phyloP scores from a whole-genome alignment of 1,140 invertebrate species.

The Dendroctonus valens region DNA sequence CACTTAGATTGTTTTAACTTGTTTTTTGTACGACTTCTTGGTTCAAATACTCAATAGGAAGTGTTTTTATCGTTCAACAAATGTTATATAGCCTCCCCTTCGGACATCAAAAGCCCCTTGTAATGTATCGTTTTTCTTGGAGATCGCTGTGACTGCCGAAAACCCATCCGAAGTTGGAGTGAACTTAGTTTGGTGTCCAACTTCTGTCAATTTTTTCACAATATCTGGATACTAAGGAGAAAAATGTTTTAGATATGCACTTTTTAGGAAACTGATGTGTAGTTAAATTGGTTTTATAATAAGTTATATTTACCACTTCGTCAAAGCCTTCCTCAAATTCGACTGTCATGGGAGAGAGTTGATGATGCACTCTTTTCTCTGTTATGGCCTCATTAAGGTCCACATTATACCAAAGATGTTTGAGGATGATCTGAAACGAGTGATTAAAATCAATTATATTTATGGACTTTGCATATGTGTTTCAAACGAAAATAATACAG shows the following conservation, averaged over 20 bases:
- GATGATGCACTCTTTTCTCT: slow-evolving; percentile 48
- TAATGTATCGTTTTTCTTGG: slow-evolving; percentile 48
- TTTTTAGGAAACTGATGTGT: slow-evolving; percentile 4
- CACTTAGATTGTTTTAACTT: too few relatives aligned
- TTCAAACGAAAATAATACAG: slow-evolving; percentile 31
- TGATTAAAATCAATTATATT: slow-evolving; percentile 10
- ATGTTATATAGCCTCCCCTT: slow-evolving; percentile 52
- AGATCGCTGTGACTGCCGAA: slow-evolving; percentile 55
- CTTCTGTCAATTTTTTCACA: slow-evolving; percentile 49
- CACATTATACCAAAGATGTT: slow-evolving; percentile 40
- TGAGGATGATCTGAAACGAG: slow-evolving; percentile 51
- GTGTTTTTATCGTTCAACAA: slow-evolving; percentile 13
- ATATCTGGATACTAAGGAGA: slow-evolving; percentile 45
- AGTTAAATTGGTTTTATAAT: background rate
- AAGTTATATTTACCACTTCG: slow-evolving; percentile 45
- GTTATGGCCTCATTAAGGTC: slow-evolving; percentile 38
- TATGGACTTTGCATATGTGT: background rate
- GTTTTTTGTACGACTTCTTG: too few relatives aligned
- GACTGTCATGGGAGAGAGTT: slow-evolving; percentile 70
- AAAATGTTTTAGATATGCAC: slow-evolving; percentile 4
- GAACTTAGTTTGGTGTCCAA: slow-evolving; percentile 54
- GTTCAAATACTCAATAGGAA: too few relatives aligned
- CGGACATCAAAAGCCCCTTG: slow-evolving; percentile 60
- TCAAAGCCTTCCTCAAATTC: slow-evolving; percentile 63
- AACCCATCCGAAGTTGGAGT: slow-evolving; percentile 53